These are phyloP conservation scores for Coenonympha arcania DNA, from an alignment of 2,888 invertebrate species.

Conservation along the genomic window DNA sequence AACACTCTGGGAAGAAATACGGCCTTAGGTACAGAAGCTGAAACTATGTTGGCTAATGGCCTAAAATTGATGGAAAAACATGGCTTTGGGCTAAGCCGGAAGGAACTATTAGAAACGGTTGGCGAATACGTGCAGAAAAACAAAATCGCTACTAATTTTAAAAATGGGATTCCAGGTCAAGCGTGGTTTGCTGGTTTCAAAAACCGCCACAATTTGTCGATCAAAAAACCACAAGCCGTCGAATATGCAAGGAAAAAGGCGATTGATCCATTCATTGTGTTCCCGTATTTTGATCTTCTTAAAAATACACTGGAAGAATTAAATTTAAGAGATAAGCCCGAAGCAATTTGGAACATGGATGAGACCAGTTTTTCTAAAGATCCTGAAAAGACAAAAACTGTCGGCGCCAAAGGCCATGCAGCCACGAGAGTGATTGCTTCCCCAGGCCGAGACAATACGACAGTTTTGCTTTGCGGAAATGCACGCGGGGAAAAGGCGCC, in stretches of 20 bases:
- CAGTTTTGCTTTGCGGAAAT: too few species aligned
- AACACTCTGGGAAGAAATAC: constrained; percentile 18
- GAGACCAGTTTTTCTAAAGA: too few species aligned
- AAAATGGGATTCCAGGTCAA: neutral
- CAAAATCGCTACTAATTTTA: neutral
- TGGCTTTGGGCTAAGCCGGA: constrained; percentile 21
- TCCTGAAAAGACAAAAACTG: too few species aligned
- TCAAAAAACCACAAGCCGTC: constrained; percentile 31
- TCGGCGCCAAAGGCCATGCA: too few species aligned
- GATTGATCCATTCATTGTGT: constrained; percentile 16
- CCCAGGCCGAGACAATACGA: too few species aligned
- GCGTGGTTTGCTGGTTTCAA: constrained; percentile 29
- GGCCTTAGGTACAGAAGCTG: constrained; percentile 9
- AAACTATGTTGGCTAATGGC: constrained; percentile 16
- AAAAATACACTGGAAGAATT: too few species aligned
- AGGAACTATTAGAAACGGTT: constrained; percentile 15
- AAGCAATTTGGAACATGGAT: too few species aligned
- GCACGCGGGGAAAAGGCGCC: too few species aligned
- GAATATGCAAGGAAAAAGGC: constrained; percentile 14
- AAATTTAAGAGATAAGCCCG: too few species aligned
- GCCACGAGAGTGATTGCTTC: too few species aligned
- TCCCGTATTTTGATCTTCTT: too few species aligned
- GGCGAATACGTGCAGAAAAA: neutral
- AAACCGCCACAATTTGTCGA: constrained; percentile 26
- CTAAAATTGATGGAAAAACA: constrained; percentile 21